Conservation (phyloP, 2,888 invertebrate species). For the Teleiodes luculella region DNA sequence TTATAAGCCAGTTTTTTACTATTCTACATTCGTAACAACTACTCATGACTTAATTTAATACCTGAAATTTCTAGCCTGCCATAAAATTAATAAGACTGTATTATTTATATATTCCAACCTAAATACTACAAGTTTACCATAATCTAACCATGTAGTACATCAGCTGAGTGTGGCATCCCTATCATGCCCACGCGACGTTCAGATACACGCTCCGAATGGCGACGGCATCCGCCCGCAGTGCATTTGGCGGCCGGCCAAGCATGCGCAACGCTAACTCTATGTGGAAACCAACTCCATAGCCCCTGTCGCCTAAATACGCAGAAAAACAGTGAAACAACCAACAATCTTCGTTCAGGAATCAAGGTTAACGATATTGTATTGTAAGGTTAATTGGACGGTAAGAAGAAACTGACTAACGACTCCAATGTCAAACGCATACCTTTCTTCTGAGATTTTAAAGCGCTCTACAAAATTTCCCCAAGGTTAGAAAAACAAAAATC, state of each 20-base stretch:
- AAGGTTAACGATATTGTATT: too few species aligned
- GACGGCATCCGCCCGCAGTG: slow-evolving; percentile 8
- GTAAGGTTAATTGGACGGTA: too few species aligned
- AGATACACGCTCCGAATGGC: not conserved
- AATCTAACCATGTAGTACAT: too few species aligned
- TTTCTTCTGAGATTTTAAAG: not conserved
- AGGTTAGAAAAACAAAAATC: slow-evolving; percentile 2
- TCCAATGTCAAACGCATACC: not conserved
- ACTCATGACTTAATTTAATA: too few species aligned
- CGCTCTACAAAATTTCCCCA: not conserved
- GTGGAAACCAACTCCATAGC: not conserved
- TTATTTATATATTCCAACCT: too few species aligned
- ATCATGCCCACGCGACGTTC: not conserved
- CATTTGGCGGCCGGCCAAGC: not conserved
- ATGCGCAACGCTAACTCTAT: slow-evolving; percentile 1
- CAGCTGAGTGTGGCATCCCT: not conserved
- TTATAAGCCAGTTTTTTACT: too few species aligned
- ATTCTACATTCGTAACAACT: too few species aligned
- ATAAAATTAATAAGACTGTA: too few species aligned
- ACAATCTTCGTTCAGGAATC: not conserved
- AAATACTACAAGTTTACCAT: too few species aligned
- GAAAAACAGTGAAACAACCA: not conserved
- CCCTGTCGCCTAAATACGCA: not conserved
- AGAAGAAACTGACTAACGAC: not conserved
- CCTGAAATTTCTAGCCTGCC: too few species aligned